Conservation (phyloP, 2,888 invertebrate genomes). For the Synergus itoensis region DNA sequence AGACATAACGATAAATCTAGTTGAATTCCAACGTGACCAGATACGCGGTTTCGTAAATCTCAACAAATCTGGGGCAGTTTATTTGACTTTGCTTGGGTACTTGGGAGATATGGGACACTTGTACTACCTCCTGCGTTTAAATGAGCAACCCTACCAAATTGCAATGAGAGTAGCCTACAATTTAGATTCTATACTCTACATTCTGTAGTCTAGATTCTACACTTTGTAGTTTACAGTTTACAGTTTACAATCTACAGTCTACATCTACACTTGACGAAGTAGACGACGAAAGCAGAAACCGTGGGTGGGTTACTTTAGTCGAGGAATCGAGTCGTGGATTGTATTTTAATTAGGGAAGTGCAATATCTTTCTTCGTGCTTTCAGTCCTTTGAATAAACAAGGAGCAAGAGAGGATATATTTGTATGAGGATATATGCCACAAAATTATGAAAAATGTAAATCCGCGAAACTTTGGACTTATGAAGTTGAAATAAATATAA, state of each 20-base stretch:
- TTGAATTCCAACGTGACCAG: constrained; percentile 21
- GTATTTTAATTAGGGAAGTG: constrained; percentile 57
- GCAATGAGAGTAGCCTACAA: constrained; percentile 14
- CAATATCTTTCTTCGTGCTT: constrained; percentile 46
- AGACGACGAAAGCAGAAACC: constrained; percentile 24
- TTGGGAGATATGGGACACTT: constrained; percentile 35
- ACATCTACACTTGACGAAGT: constrained; percentile 25
- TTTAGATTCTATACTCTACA: too few relatives aligned
- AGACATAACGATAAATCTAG: constrained; percentile 9
- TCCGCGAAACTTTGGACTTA: too few relatives aligned
- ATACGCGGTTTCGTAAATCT: constrained; percentile 32
- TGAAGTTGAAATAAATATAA: too few relatives aligned
- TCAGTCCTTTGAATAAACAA: constrained; percentile 25
- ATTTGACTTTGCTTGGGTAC: constrained; percentile 26
- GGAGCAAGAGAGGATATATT: not conserved
- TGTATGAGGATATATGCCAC: not conserved
- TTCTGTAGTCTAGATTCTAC: too few relatives aligned
- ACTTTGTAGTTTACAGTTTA: not conserved
- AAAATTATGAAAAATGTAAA: too few relatives aligned
- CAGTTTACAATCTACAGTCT: constrained; percentile 8
- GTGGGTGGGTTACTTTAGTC: constrained; percentile 26
- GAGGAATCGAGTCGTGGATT: constrained; percentile 44
- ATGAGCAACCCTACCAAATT: constrained; percentile 31
- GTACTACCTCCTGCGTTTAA: constrained; percentile 31
- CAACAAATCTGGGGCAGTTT: constrained; percentile 35